Percentiles rank a stretch among this genome's conserved stretches.
Conservation (phyloP, 2,113 vertebrate genomes). For the Tautogolabrus adspersus region DNA sequence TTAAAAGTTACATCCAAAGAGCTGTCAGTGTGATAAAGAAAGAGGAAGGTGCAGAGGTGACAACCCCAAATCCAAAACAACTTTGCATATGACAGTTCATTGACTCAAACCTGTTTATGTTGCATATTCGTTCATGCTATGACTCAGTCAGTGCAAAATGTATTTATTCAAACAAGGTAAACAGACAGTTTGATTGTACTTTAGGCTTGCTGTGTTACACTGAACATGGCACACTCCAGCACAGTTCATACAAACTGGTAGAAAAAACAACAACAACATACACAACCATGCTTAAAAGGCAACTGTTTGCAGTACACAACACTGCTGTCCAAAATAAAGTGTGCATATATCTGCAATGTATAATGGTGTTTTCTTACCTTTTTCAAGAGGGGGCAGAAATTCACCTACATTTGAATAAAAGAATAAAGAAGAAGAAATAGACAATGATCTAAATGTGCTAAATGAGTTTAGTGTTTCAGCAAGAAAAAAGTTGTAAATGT, state of each 20-base stretch:
- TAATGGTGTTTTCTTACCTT: conserved; percentile 73
- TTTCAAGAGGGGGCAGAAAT: conserved; percentile 80
- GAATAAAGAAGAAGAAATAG: neutral
- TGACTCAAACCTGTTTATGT: conserved; percentile 2
- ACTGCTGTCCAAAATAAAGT: neutral
- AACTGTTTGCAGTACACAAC: conserved; percentile 19
- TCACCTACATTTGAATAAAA: conserved; percentile 67
- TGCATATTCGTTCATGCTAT: conserved; percentile 32
- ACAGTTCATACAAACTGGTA: neutral
- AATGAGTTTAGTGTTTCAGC: neutral
- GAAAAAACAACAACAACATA: conserved; percentile 17
- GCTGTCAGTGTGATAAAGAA: neutral
- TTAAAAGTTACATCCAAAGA: conserved; percentile 16
- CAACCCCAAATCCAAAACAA: neutral
- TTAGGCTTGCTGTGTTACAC: neutral
- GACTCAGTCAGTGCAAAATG: neutral
- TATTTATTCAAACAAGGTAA: conserved; percentile 13
- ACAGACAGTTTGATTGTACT: conserved; percentile 5
- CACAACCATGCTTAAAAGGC: conserved; percentile 41
- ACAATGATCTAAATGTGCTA: neutral
- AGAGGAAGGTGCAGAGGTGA: conserved; percentile 6
- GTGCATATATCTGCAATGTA: neutral
- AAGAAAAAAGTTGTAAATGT: neutral
- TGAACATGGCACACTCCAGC: conserved; percentile 1
- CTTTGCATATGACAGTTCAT: too few species aligned